Evolutionary conservation across 2,113 vertebrate species (phyloP), one percentile per base, ranked within the genome.

Genomic region (Gobius niger): DNA sequence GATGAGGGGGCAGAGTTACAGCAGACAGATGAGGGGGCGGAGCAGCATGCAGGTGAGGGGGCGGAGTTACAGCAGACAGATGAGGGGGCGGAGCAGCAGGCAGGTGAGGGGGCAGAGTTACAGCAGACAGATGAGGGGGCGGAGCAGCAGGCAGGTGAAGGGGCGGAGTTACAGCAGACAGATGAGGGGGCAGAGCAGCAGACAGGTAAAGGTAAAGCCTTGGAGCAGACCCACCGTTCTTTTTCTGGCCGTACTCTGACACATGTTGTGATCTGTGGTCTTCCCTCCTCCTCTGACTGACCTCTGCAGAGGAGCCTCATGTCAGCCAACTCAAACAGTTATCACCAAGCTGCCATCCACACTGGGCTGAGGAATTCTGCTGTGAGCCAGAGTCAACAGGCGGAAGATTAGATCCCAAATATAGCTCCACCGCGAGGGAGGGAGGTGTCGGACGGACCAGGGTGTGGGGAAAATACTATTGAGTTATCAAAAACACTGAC

Each of bases 381-480:
- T 82, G 79, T 81, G 82, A 81, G 79, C 76, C 82, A 85, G 89
- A 90, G 88, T 91, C 87, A 91, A 92, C 88, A 88, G 91, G 89
- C 78, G 73, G 86, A 86, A 89, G 92, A 93, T 93, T 93, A 90
- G 87, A 86, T 73, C 76, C 87, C 93, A 94, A 92, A 91, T 86
- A 86, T 93, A 92, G 66, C 78, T 61, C 78, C 80, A 76, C 84
- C 19, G 6, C 1, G 70, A 15, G 64, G 52, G 18, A n/a, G n/a
- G n/a, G 24, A 24, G 24, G 24, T 24, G 24, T 24, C 24, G 24
- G 24, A 3, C 24, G 3, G 24, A 24, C 24, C 3, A 3, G 24
- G 24, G 24, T 24, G 24, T 24, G 24, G 3, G 24, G 24, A 24
- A 24, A 24, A 24, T 24, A 24, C 24, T 24, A 24, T 24, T 24